A percentile compares a stretch with the other conserved stretches of the same genome.
Evolutionary conservation across 2,113 vertebrate species (phyloP).

Genomic region (Aegypius monachus): DNA sequence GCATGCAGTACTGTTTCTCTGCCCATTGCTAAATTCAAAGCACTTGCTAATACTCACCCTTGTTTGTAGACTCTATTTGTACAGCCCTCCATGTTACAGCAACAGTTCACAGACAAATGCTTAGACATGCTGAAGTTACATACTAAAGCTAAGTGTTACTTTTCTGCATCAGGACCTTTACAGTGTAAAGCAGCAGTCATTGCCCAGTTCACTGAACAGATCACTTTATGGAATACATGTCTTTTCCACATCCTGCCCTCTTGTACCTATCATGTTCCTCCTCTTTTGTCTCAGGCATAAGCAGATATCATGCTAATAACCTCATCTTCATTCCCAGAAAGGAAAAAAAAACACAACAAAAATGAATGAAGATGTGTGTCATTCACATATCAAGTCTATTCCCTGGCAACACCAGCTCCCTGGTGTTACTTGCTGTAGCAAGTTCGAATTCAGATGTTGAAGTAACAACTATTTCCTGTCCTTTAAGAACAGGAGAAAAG

Average conservation of each 20-base stretch:
- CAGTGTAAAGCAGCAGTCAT: neutral
- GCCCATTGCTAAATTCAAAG: neutral
- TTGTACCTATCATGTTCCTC: neutral
- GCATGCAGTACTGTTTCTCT: neutral
- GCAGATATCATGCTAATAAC: neutral
- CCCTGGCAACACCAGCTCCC: neutral
- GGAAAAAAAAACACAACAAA: neutral
- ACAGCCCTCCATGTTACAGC: neutral
- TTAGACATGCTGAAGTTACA: neutral
- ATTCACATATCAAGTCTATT: neutral
- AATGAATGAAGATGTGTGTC: neutral
- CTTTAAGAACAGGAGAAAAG: neutral
- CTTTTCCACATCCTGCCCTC: neutral
- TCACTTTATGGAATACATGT: neutral
- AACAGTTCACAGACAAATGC: neutral
- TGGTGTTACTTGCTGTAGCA: neutral
- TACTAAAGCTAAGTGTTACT: neutral
- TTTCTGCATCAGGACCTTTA: neutral
- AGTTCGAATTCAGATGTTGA: neutral
- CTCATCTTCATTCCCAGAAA: neutral
- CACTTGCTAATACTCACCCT: neutral
- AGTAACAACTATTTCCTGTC: neutral
- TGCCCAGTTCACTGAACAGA: neutral
- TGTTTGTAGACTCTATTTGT: neutral
- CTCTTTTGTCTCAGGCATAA: neutral